Percentiles rank a stretch among this genome's conserved stretches.
phyloP scores from a whole-genome alignment of 2,113 vertebrate genomes.

The Mohoua ochrocephala region DNA sequence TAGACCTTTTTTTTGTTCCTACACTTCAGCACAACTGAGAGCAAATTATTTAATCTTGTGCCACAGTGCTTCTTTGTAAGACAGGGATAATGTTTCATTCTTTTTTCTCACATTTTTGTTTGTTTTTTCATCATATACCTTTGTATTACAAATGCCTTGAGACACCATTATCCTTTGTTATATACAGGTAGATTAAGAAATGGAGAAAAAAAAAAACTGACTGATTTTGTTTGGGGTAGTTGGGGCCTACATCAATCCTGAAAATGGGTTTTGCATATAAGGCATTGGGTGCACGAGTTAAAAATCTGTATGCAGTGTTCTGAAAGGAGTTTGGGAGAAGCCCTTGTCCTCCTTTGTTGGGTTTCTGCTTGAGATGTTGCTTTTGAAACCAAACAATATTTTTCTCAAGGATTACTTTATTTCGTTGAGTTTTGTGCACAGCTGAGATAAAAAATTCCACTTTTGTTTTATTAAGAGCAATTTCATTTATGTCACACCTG shows the following conservation, averaged over 20 bases:
- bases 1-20: background rate
- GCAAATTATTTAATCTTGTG: background rate
- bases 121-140: background rate
- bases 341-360: background rate
- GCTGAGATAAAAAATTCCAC: background rate
- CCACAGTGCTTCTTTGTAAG: background rate
- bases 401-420: background rate
- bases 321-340: background rate
- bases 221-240: background rate
- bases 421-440: background rate
- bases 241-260: background rate
- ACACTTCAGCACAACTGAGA: background rate
- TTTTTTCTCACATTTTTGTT: background rate
- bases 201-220: background rate
- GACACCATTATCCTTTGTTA: background rate
- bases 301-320: background rate
- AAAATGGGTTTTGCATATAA: background rate
- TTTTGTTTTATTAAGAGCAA: background rate
- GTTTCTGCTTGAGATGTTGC: background rate
- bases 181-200: background rate
- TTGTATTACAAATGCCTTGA: background rate
- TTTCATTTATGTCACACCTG: background rate
- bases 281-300: background rate
- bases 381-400: background rate
- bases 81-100: background rate